Base-by-base conservation (phyloP, 23 tunicate genomes). In the Clavelina lepadiformis region DNA sequence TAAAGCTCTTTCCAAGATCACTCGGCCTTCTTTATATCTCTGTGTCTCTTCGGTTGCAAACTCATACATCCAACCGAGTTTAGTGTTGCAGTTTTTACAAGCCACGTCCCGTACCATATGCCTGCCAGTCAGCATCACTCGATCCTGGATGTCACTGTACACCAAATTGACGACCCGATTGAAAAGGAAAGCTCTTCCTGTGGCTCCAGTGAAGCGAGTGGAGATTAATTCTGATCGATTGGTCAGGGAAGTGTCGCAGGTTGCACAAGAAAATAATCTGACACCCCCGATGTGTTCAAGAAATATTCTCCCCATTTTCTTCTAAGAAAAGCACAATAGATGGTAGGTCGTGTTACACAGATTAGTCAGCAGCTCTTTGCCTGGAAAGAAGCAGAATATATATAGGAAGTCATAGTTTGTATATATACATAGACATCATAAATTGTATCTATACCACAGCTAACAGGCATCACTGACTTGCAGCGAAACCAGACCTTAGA, bases 11-110 rank as follows among this genome's bases (percentile, higher is more conserved):
- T 94, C 99, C 21, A 94, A 76, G 22, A 94, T 94, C 3, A 82
- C 67, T 31, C 81, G 58, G 23, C 99, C 89, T 53, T 82, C 75
- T 56, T 82, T 73, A 23, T 79, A 88, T 46, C 89, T 59, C 52
- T 94, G 99, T 3, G 82, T 66, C 51, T 94, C 99, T 69, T 94
- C 94, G 19, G 85, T 80, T 15, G 99, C 99, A 54, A 58, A 94
- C 46, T 94, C 99, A 66, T 94, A 94, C 95, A 94, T 86, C 99
- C 99, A 94, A 11, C 99, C 99, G 32, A 94, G 77, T 57, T 94
- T 94, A 7, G 80, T 67, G 19, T 80, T 77, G 66, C 99, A 94
- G 61, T 85, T 80, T 71, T 74, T 75, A 58, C 99, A 94, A 22
- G 79, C 75, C 31, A 94, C 99, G 71, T 94, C 99, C 21, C 99